These are phyloP conservation scores for Xestia ashworthii DNA, from an alignment of 2,888 invertebrate species.

Conservation along the genomic window DNA sequence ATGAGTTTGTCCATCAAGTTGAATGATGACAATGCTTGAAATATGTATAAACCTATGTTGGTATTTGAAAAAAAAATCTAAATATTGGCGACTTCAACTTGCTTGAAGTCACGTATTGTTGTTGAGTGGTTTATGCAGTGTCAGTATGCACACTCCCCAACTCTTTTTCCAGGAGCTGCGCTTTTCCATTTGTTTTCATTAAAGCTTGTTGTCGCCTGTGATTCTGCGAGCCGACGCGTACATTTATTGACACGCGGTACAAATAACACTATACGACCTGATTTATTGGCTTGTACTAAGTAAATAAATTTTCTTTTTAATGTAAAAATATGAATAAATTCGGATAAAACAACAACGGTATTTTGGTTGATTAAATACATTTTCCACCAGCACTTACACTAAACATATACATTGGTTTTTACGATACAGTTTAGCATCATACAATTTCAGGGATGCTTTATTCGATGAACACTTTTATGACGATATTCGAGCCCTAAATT, in stretches of 20 bases:
- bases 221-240: slow-evolving; percentile 64
- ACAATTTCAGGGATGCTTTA: neutral
- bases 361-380: neutral
- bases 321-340: neutral
- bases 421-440: neutral
- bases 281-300: slow-evolving; percentile 47
- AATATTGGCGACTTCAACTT: neutral
- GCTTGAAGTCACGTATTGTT: neutral
- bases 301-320: neutral
- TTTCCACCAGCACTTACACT: neutral
- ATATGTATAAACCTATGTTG: neutral
- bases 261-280: slow-evolving; percentile 46
- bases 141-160: slow-evolving; percentile 46
- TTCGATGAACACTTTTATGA: neutral
- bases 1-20: neutral
- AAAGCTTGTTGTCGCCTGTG: slow-evolving; percentile 74
- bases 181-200: slow-evolving; percentile 88
- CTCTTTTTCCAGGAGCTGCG: slow-evolving; percentile 75
- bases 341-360: neutral
- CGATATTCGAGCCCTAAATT: neutral
- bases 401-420: neutral
- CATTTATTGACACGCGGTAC: slow-evolving; percentile 74
- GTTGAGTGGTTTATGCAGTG: neutral
- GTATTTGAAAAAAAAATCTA: neutral
- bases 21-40: neutral